These are phyloP conservation scores for Homalodisca vitripennis DNA, from an alignment of 1,140 invertebrate genomes.

Conservation along the genomic window DNA sequence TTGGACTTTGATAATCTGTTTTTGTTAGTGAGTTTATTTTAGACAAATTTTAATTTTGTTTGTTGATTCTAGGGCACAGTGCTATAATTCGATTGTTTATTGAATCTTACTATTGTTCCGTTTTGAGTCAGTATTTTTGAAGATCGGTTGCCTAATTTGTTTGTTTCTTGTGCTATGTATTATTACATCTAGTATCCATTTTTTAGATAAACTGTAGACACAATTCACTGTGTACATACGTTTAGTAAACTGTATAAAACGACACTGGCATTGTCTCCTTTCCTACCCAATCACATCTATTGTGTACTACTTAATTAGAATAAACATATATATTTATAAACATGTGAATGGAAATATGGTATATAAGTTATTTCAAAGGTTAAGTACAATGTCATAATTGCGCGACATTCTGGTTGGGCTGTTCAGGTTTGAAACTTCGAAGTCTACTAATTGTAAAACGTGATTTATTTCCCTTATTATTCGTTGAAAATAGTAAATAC, in stretches of 20 bases:
- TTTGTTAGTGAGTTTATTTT: constrained; percentile 27
- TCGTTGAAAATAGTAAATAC: too few species aligned
- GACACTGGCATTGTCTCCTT: not conserved
- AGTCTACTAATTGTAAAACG: too few species aligned
- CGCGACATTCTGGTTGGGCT: too few species aligned
- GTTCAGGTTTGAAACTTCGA: too few species aligned
- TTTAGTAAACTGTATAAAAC: constrained; percentile 28
- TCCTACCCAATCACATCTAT: too few species aligned
- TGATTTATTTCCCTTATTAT: too few species aligned
- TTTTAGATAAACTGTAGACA: constrained; percentile 28
- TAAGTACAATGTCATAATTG: too few species aligned
- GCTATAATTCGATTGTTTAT: constrained; percentile 21
- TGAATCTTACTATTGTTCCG: constrained; percentile 12
- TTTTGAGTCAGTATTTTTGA: constrained; percentile 17
- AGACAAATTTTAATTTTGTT: constrained; percentile 26
- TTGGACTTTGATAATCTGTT: constrained; percentile 18
- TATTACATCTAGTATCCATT: constrained; percentile 29
- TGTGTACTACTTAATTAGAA: too few species aligned
- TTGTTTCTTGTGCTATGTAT: constrained; percentile 28
- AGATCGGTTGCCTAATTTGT: constrained; percentile 8
- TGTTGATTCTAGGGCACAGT: constrained; percentile 11
- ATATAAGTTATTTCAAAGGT: too few species aligned
- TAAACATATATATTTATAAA: too few species aligned
- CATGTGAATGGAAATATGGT: too few species aligned
- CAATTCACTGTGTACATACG: constrained; percentile 27